A percentile compares a stretch with the other conserved stretches of the same genome.
Evolutionary conservation across 2,113 vertebrate genomes (phyloP).

Genomic region (Macquaria australasica): DNA sequence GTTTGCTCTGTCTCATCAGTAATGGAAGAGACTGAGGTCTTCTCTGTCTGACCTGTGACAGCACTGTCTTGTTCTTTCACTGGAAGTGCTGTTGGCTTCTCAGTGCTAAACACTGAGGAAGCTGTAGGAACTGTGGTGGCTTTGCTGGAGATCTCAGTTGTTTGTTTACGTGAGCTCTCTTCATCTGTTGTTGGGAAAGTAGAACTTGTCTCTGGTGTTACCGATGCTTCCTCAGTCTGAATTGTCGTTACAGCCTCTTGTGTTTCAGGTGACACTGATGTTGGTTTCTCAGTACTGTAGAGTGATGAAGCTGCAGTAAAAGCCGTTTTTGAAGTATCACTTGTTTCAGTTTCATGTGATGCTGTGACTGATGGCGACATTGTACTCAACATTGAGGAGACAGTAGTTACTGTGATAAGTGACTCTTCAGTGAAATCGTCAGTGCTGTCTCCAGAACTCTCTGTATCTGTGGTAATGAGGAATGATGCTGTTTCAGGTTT

Average conservation of each 20-base stretch:
- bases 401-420: neutral
- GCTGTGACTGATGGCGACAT: neutral
- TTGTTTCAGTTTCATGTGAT: neutral
- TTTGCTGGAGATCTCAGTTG: neutral
- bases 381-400: neutral
- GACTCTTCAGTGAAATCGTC: neutral
- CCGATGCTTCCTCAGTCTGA: neutral
- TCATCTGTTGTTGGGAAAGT: neutral
- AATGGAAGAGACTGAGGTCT: too few species aligned
- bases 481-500: neutral
- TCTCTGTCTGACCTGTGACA: too few species aligned
- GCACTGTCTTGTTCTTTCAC: too few species aligned
- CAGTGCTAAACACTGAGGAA: conserved; percentile 8
- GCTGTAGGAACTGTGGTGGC: neutral
- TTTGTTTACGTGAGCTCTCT: neutral
- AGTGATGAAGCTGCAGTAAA: neutral
- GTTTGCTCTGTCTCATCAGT: too few species aligned
- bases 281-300: conserved; percentile 20
- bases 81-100: too few species aligned
- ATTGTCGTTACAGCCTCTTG: neutral
- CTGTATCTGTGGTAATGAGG: neutral
- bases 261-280: neutral
- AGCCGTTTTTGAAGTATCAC: neutral
- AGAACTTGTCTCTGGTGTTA: neutral
- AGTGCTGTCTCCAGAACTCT: neutral